phyloP scores from a whole-genome alignment of 2,888 invertebrate species.

The Dioctria linearis region DNA sequence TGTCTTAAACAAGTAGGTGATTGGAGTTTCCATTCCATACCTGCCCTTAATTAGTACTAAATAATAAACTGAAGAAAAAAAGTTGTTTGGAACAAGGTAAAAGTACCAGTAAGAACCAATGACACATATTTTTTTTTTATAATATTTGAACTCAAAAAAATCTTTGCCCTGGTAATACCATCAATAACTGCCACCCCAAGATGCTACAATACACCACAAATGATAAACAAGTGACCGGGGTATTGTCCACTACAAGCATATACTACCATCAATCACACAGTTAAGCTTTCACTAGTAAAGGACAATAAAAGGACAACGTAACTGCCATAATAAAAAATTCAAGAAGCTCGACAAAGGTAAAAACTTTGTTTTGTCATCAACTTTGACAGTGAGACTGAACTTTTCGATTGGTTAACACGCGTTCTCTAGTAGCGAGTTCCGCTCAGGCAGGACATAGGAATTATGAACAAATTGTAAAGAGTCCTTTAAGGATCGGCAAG shows the following conservation, averaged over 20 bases:
- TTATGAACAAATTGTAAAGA: neutral
- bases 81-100: no score
- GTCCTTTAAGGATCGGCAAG: no score
- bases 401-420: constrained; percentile 53
- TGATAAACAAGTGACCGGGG: constrained; percentile 25
- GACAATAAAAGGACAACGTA: constrained; percentile 18
- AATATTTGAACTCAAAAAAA: no score
- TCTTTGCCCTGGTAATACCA: constrained; percentile 16
- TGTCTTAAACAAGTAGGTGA: no score
- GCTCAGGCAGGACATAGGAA: neutral
- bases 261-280: neutral
- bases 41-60: no score
- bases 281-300: neutral
- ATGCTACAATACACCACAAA: neutral
- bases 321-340: constrained; percentile 45
- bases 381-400: constrained; percentile 58
- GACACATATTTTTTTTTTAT: no score
- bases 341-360: constrained; percentile 55
- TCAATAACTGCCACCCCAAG: constrained; percentile 5
- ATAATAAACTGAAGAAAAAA: no score
- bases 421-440: neutral
- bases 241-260: neutral
- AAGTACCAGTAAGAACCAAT: no score
- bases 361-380: constrained; percentile 57
- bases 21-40: no score